These are phyloP conservation scores for Oscheius sp. DNA, from an alignment of 1,140 invertebrate genomes.

Conservation along the genomic window DNA sequence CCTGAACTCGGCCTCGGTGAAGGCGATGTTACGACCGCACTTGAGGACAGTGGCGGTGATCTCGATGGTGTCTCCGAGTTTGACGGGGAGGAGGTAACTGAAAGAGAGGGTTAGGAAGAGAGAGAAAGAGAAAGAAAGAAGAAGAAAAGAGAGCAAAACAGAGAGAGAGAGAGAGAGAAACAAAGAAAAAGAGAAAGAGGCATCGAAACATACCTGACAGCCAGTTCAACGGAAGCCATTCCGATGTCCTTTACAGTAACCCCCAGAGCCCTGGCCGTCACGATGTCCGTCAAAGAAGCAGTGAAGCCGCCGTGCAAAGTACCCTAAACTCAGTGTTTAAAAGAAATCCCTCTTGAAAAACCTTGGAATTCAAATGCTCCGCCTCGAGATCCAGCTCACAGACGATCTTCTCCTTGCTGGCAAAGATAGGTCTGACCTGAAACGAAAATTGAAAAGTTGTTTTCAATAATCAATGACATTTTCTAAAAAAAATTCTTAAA, in stretches of 20 bases:
- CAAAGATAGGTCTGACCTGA: conserved; percentile 36
- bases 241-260: conserved; percentile 69
- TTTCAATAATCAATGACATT: not conserved
- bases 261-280: conserved; percentile 73
- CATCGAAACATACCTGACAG: conserved; percentile 68
- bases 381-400: conserved; percentile 75
- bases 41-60: conserved; percentile 76
- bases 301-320: conserved; percentile 53
- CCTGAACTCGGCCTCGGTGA: conserved; percentile 60
- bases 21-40: conserved; percentile 75
- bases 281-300: conserved; percentile 75
- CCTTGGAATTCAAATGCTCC: conserved; percentile 75
- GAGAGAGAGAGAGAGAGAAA: too few relatives aligned
- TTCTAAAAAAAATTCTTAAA: conserved; percentile 1
- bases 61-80: conserved; percentile 73
- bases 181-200: conserved; percentile 55
- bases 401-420: conserved; percentile 49
- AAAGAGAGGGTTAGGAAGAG: too few relatives aligned
- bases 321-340: not conserved
- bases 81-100: conserved; percentile 71
- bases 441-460: not conserved
- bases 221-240: conserved; percentile 74
- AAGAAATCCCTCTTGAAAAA: conserved; percentile 76
- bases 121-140: too few relatives aligned
- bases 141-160: too few relatives aligned